Evolutionary conservation across 2,888 invertebrate species (phyloP), one percentile per base, ranked within the genome.

Genomic region (Cryptophagus acutangulus): DNA sequence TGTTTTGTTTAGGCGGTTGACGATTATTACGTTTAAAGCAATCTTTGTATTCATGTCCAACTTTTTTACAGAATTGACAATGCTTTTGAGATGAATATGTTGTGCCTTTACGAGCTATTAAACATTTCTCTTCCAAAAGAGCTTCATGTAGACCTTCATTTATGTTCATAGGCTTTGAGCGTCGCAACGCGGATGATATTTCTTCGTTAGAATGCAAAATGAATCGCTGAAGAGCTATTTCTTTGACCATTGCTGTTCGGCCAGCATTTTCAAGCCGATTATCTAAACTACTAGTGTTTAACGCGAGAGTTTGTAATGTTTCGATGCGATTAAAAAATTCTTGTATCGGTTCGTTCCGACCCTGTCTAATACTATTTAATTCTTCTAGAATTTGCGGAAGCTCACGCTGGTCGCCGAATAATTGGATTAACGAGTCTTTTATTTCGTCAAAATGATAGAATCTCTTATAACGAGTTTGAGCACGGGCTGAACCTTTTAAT

Each of bases 121-220:
- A 18, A 18, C 18, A 35, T 35, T 35, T 34, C 29, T 40, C 40
- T 35, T 40, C 40, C 13, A 28, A 12, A 3, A 36, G 14, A 3
- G 35, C 34, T 28, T 35, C 40, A 10, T 17, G 10, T 4, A 40
- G 15, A 2, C 35, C 40, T 9, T 40, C 40, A 2, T 18, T 24
- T 1, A 40, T 5, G n/a, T 5, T 35, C 29, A 35, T 28, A 4
- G 40, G 35, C 29, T 40, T 35, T 1, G 40, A 35, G 2, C 35
- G 34, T 8, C 40, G 16, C 2, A 40, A 12, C n/a, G 28, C 40
- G 1, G 20, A 35, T 2, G 35, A 35, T 13, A 35, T 35, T 20
- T 20, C 13, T 1, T 35, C 35, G 2, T 2, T 2, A 13, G 24
- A 24, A 25, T 35, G 25, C 9, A 35, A 12, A 14, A 35, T 14